Base-by-base conservation (phyloP, 2,888 invertebrate genomes). In the Nephrotoma guestfalica region DNA sequence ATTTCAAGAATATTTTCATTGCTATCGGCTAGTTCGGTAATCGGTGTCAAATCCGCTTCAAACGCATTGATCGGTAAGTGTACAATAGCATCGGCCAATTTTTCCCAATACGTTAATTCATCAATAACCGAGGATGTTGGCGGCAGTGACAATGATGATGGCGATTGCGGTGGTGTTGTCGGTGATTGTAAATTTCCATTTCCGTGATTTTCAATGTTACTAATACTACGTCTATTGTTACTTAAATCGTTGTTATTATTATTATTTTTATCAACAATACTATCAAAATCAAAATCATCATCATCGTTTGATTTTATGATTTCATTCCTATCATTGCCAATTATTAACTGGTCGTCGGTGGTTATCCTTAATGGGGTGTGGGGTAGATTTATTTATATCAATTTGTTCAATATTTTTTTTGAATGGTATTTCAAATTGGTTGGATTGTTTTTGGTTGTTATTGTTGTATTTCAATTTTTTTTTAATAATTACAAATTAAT, bases 11-110 rank as follows among this genome's bases (percentile, higher is more conserved):
- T 71, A 71, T 71, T 71, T 71, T 71, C 71, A 30, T 71, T 18
- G 30, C 30, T 71, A 71, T 71, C 71, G 71, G 71, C 13, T 9
- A 30, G 4, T 30, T 71, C 71, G 71, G 71, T 71, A 9, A 71
- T 71, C 9, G 30, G 71, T 9, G 71, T 4, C 30, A 71, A 6
- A 30, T 71, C 71, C 18, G 71, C 7, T 9, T 71, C 71, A 2
- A 71, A 30, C 30, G 30, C 13, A 71, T 71, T 71, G 18, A 71
- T 71, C 84, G 42, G 93, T 87, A 93, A 90, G 89, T 93, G 92
- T 2, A 94, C 92, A 43, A 93, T 93, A 87, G 93, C 93, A 90
- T 94, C 94, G 0, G 94, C 94, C 30, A 93, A 92, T 83, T 93
- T 93, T 89, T 94, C 94, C 94, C 94, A 94, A n/a, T 86, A 47